Conservation (phyloP, 2,888 invertebrate species). For the Polydrusus tereticollis region DNA sequence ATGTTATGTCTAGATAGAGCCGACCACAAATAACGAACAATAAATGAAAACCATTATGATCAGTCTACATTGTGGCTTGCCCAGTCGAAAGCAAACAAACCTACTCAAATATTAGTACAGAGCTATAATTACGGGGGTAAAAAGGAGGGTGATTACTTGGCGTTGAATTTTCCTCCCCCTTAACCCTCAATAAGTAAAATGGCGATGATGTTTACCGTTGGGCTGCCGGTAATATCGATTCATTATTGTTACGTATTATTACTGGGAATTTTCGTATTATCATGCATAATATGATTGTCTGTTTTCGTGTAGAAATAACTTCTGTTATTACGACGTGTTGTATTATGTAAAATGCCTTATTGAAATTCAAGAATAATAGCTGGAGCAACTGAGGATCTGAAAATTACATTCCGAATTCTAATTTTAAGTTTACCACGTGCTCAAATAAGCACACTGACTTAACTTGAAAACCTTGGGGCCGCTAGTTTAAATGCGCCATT, state of each 20-base stretch:
- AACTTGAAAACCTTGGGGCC: too few relatives aligned
- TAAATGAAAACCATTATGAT: not conserved
- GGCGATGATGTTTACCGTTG: constrained; percentile 41
- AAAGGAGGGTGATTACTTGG: not conserved
- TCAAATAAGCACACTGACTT: too few relatives aligned
- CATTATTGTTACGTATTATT: constrained; percentile 22
- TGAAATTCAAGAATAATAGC: not conserved
- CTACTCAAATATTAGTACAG: not conserved
- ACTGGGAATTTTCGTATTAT: not conserved
- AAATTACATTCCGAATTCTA: not conserved
- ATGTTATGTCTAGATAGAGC: too few relatives aligned
- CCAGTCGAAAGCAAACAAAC: not conserved
- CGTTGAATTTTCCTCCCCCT: constrained; percentile 5
- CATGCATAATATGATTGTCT: not conserved
- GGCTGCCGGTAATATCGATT: constrained; percentile 28
- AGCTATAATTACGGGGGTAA: not conserved
- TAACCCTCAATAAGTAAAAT: constrained; percentile 37
- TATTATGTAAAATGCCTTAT: not conserved
- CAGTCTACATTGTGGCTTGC: not conserved
- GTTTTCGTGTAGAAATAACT: constrained; percentile 1
- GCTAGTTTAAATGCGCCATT: too few relatives aligned
- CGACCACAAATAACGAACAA: not conserved
- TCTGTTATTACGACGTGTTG: not conserved
- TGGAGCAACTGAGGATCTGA: not conserved
- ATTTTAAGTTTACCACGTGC: too few relatives aligned